A percentile compares a stretch with the other conserved stretches of the same genome.
These are phyloP conservation scores for Atethmia centrago DNA, from an alignment of 2,888 invertebrate species.

Conservation along the genomic window DNA sequence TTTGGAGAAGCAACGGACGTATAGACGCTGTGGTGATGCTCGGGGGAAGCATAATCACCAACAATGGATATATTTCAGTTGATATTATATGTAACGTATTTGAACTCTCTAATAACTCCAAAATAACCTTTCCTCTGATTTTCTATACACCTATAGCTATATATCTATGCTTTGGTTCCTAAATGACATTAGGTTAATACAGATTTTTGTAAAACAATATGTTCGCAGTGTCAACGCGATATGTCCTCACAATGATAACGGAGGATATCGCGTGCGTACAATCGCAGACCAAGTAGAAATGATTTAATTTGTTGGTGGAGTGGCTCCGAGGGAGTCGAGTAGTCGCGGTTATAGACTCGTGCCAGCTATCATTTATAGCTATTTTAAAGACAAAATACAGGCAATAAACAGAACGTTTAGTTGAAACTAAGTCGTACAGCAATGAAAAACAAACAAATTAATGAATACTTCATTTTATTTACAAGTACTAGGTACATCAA, in stretches of 20 bases:
- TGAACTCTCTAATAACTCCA: not conserved
- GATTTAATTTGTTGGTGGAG: constrained; percentile 86
- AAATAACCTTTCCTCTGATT: not conserved
- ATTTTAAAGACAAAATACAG: constrained; percentile 57
- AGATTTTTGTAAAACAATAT: constrained; percentile 26
- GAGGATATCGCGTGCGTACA: constrained; percentile 82
- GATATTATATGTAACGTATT: not conserved
- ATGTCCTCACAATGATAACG: constrained; percentile 76
- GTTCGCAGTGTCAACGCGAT: constrained; percentile 43
- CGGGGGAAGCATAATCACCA: not conserved
- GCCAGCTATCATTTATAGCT: constrained; percentile 65
- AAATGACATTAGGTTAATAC: not conserved
- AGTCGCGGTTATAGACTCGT: constrained; percentile 64
- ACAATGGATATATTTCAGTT: not conserved
- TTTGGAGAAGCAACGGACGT: not conserved
- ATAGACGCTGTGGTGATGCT: not conserved
- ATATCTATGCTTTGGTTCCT: not conserved
- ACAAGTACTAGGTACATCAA: too few relatives aligned
- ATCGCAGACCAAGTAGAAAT: constrained; percentile 85
- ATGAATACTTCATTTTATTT: not conserved
- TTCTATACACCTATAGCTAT: not conserved
- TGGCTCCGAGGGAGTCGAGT: constrained; percentile 77
- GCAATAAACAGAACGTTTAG: constrained; percentile 44
- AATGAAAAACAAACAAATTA: not conserved
- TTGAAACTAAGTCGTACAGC: constrained; percentile 12